A percentile compares a stretch with the other conserved stretches of the same genome.
These are phyloP conservation scores for Mythimna loreyi DNA, from an alignment of 2,888 invertebrate species.

Conservation along the genomic window DNA sequence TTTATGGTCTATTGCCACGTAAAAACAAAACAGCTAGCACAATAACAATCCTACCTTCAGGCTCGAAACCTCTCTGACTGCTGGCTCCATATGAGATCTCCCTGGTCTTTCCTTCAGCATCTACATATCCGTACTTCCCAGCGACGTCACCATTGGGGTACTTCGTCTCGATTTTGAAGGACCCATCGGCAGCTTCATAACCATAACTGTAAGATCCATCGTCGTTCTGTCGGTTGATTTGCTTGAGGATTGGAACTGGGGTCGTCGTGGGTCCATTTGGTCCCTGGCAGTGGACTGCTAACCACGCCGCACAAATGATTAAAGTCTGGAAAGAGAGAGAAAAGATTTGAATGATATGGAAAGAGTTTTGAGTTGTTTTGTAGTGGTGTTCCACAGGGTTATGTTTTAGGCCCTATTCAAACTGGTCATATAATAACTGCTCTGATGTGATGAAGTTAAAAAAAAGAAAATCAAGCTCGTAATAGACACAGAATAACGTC, in stretches of 20 bases:
- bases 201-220: slow-evolving; percentile 97
- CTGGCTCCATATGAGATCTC: slow-evolving; percentile 97
- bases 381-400: slow-evolving; percentile 7
- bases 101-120: slow-evolving; percentile 93
- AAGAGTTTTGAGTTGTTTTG: neutral
- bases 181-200: slow-evolving; percentile 96
- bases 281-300: slow-evolving; percentile 78
- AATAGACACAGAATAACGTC: neutral
- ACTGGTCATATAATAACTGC: neutral
- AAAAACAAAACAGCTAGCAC: slow-evolving; percentile 28
- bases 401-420: neutral
- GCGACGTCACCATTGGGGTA: slow-evolving; percentile 95
- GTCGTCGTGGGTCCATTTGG: slow-evolving; percentile 92
- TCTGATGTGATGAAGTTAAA: neutral
- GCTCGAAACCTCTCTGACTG: slow-evolving; percentile 95
- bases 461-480: neutral
- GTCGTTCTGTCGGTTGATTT: slow-evolving; percentile 96
- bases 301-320: slow-evolving; percentile 68
- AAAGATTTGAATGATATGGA: neutral
- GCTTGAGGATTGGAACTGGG: slow-evolving; percentile 95
- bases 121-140: slow-evolving; percentile 97
- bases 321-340: slow-evolving; percentile 68
- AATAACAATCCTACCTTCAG: slow-evolving; percentile 90
- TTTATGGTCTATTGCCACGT: slow-evolving; percentile 2
- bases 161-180: slow-evolving; percentile 97